A percentile compares a stretch with the other conserved stretches of the same genome.
These are phyloP conservation scores for Campopleginae sp. DNA, from an alignment of 2,888 invertebrate species.

Conservation along the genomic window DNA sequence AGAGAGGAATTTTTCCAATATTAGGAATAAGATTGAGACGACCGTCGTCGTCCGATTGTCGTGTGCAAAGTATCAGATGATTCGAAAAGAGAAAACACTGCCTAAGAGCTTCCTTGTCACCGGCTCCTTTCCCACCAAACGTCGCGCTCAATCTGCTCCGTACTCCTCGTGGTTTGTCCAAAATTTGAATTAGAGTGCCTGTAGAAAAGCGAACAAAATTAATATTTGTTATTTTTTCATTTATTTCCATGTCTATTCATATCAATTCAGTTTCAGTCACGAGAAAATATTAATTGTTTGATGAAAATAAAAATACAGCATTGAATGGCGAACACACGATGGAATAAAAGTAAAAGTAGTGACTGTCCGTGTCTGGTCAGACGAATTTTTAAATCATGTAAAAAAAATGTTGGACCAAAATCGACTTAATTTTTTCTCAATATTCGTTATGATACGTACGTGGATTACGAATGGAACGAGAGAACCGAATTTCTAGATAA, in stretches of 20 bases:
- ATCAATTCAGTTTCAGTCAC: background rate
- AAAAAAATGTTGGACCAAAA: background rate
- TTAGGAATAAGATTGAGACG: slow-evolving; percentile 94
- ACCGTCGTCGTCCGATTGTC: slow-evolving; percentile 90
- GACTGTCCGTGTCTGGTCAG: background rate
- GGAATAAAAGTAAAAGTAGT: slow-evolving; percentile 11
- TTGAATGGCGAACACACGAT: background rate
- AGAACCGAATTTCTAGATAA: background rate
- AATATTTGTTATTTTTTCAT: background rate
- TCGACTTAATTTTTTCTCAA: background rate
- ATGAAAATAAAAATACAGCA: background rate
- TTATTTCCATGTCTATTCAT: background rate
- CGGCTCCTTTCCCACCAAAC: slow-evolving; percentile 84
- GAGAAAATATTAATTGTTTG: background rate
- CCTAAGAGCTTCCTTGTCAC: slow-evolving; percentile 89
- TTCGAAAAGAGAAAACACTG: slow-evolving; percentile 97
- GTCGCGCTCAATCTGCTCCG: slow-evolving; percentile 86
- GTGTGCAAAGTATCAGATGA: slow-evolving; percentile 93
- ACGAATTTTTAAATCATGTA: background rate
- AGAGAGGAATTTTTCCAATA: slow-evolving; percentile 92
- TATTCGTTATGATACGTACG: background rate
- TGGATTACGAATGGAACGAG: background rate
- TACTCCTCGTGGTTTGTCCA: slow-evolving; percentile 86
- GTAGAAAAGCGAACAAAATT: slow-evolving; percentile 46
- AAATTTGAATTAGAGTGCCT: slow-evolving; percentile 92